Evolutionary conservation across 1,140 invertebrate genomes (phyloP).

Genomic region (Drosophila athabasca): DNA sequence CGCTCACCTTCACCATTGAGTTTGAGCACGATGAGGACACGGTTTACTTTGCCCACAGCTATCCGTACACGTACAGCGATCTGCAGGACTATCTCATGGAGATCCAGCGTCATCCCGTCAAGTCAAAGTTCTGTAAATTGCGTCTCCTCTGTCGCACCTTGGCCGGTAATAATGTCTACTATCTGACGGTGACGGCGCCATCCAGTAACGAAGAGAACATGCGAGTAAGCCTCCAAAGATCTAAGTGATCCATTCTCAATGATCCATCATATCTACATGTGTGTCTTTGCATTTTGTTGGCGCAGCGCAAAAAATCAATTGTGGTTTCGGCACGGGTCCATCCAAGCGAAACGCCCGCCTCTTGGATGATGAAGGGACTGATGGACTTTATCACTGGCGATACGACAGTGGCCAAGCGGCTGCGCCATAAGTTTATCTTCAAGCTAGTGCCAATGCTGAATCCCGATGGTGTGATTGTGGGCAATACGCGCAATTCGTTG

Average conservation of each 20-base stretch:
- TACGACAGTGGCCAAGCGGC: conserved; percentile 88
- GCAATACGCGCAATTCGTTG: conserved; percentile 95
- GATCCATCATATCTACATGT: too few species aligned
- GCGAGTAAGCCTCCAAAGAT: conserved; percentile 49
- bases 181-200: conserved; percentile 94
- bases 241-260: not conserved
- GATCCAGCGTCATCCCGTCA: conserved; percentile 90
- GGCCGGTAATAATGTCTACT: conserved; percentile 95
- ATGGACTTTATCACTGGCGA: conserved; percentile 95
- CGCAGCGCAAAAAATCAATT: conserved; percentile 90
- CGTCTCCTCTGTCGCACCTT: conserved; percentile 93
- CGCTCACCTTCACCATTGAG: conserved; percentile 95
- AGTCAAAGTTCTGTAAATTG: conserved; percentile 91
- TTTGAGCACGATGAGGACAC: conserved; percentile 95
- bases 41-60: conserved; percentile 98
- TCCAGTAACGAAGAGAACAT: conserved; percentile 85
- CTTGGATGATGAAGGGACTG: conserved; percentile 98
- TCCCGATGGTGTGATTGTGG: conserved; percentile 96
- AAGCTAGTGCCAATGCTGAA: conserved; percentile 98
- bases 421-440: conserved; percentile 97
- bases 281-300: too few species aligned
- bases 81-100: conserved; percentile 89
- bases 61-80: conserved; percentile 97
- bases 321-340: conserved; percentile 96
- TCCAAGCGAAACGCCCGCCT: conserved; percentile 97